A percentile compares a stretch with the other conserved stretches of the same genome.
These are phyloP conservation scores for Melanostoma mellinum DNA, from an alignment of 2,888 invertebrate species.

Conservation along the genomic window DNA sequence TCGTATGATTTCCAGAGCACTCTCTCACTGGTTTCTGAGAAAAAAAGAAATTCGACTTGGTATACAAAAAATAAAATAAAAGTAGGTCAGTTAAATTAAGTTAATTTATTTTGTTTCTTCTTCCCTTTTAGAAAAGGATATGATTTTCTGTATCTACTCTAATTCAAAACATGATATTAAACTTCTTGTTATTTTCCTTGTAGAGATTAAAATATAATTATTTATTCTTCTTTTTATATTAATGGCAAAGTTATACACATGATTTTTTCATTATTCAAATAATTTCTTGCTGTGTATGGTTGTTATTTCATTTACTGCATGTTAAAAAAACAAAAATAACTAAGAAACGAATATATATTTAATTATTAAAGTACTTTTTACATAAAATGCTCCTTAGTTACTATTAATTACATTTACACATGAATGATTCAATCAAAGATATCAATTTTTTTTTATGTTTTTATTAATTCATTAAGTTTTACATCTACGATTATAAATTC, in stretches of 20 bases:
- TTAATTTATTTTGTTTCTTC: constrained; percentile 52
- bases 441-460: constrained; percentile 44
- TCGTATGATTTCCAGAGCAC: no score
- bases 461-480: constrained; percentile 49
- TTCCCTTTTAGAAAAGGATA: constrained; percentile 44
- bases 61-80: constrained; percentile 12
- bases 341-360: constrained; percentile 41
- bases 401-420: constrained; percentile 71
- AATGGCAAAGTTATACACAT: constrained; percentile 60
- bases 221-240: constrained; percentile 37
- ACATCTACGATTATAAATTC: constrained; percentile 77
- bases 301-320: constrained; percentile 14
- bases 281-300: constrained; percentile 48
- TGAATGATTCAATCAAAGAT: constrained; percentile 71
- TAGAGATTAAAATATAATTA: constrained; percentile 51
- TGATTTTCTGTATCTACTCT: constrained; percentile 55
- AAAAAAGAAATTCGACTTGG: no score
- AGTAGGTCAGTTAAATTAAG: constrained; percentile 46
- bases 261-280: constrained; percentile 29
- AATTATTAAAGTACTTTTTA: constrained; percentile 64
- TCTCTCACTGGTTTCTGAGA: no score
- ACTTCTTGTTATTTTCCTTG: constrained; percentile 20
- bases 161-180: constrained; percentile 37
- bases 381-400: constrained; percentile 63
- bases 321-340: constrained; percentile 30